These are phyloP conservation scores for Argyra leucocephala DNA, from an alignment of 2,888 invertebrate species.

Conservation along the genomic window DNA sequence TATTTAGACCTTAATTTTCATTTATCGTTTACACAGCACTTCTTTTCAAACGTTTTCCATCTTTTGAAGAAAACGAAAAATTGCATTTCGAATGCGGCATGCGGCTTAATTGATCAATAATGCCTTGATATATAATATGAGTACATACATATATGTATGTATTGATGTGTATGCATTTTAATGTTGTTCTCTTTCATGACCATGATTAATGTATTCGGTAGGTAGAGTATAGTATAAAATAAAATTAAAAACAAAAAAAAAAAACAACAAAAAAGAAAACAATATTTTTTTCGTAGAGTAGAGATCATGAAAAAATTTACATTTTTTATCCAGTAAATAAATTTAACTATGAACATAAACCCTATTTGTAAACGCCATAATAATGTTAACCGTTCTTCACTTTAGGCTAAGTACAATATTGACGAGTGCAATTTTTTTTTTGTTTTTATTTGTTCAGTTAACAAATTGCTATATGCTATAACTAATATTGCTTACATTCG, in stretches of 20 bases:
- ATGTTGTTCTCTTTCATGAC: not conserved
- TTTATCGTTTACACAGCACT: not conserved
- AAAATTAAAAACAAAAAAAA: too few species aligned
- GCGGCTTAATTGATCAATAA: not conserved
- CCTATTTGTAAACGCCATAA: constrained; percentile 2
- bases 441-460: too few species aligned
- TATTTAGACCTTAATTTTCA: not conserved
- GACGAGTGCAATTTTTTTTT: too few species aligned
- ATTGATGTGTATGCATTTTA: too few species aligned
- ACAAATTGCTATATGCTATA: too few species aligned
- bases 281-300: too few species aligned
- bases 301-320: not conserved
- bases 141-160: too few species aligned
- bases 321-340: not conserved
- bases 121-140: too few species aligned
- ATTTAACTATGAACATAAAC: not conserved
- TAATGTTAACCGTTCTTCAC: not conserved
- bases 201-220: not conserved
- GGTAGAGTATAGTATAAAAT: not conserved
- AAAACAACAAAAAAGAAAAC: too few species aligned
- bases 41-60: not conserved
- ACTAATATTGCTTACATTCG: too few species aligned
- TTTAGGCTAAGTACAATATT: too few species aligned
- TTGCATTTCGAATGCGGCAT: not conserved
- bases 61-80: not conserved